Evolutionary conservation across 2,113 vertebrate species (phyloP), one percentile per base, ranked within the genome.

Genomic region (Aegotheles bennettii): DNA sequence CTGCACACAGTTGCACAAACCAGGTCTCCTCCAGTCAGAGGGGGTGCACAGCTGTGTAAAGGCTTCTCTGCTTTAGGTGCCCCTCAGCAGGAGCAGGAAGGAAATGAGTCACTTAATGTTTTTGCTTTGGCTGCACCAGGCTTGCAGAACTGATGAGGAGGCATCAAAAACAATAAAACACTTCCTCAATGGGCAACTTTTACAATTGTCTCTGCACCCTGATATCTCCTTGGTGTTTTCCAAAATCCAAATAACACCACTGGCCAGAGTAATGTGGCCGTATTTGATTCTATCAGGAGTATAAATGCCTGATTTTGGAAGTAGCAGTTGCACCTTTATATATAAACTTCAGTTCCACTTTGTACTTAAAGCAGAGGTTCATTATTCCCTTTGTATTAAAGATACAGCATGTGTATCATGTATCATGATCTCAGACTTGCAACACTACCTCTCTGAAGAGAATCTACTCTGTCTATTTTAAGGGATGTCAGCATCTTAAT

Each of bases 71-170:
- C 31, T 10, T 67, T 59, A 67, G 88, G 92, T 96, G 90, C 64
- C n/a, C 10, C 23, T 14, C 79, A 88, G 54, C 68, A 33, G 76
- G 43, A 86, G 75, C 85, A 88, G 95, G 94, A 96, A 97, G 96
- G 93, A 96, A 96, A 88, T 96, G 96, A 96, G 25, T 97, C 92
- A 96, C 56, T 88, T 51, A 63, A 67, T 79, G 83, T 94, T 77
- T 90, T 45, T 89, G 64, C 64, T 90, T 70, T 47, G 85, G 40
- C 92, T 68, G 76, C 40, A 60, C 43, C 13, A 7, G 60, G 16
- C 73, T 84, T 75, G 64, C 79, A 93, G 91, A 86, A 60, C 53
- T 61, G 85, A 81, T 53, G 94, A 90, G 79, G 47, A 89, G 83
- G 85, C 85, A 95, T 43, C 85, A 81, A 74, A 79, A 50, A 9